Evolutionary conservation across 2,888 invertebrate genomes (phyloP), one percentile per base, ranked within the genome.

Genomic region (Geotrupes spiniger): DNA sequence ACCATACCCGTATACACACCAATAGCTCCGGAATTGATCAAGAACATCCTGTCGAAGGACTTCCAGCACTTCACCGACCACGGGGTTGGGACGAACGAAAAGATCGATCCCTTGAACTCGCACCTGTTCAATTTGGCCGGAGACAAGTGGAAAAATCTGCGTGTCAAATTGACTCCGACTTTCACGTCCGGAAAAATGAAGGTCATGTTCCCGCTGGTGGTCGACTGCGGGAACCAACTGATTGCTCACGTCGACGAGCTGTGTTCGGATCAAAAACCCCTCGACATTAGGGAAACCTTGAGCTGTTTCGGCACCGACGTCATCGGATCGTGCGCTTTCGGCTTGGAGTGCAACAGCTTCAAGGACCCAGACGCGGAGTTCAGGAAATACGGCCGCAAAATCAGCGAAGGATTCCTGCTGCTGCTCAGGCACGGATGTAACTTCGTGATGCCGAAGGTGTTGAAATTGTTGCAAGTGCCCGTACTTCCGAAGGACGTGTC

Each of bases 141-240:
- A 4, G 4, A 21, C 3, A 21, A 6, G 6, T 21, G 21, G 21
- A 21, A 40, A 25, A 33, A 8, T 1, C 27, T 51, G 33, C 31
- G 51, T 15, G 10, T 33, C 3, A 51, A 46, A 33, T 33, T 40
- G 17, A 31, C 51, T 5, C 42, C 42, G 2, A 39, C 42, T 5
- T 51, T 85, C 58, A 77, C 84, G 0, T 75, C 82, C 0, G 80
- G 79, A 3, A 83, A 83, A 63, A 66, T 85, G 36, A 83, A 80
- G 62, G 73, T 68, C 0, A 80, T 84, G 79, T 82, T 79, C 56
- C 21, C 33, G 71, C 72, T 0, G 9, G n/a, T 53, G n/a, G 4
- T 9, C 21, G 28, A 3, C 40, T 53, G 37, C 16, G 31, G 21
- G 1, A 6, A 39, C 6, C 29, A 36, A 2, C 31, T 42, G 10